Percentiles rank a stretch among this genome's conserved stretches.
These are phyloP conservation scores for silkworm (Bombyx mori) DNA, from an alignment of 1,140 invertebrate species.

Conservation along the genomic window DNA sequence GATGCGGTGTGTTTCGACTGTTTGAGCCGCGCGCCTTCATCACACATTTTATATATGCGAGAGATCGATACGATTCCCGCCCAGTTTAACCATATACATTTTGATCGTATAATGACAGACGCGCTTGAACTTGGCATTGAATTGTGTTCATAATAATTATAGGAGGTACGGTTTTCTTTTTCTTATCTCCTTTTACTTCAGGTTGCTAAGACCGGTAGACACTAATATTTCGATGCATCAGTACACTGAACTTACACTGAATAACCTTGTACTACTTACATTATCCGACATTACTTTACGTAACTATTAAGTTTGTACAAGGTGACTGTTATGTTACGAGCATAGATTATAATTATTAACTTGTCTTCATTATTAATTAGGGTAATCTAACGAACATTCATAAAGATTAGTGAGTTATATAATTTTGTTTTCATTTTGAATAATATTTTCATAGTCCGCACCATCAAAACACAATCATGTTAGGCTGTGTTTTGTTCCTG, in stretches of 20 bases:
- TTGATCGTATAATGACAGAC: conserved; percentile 30
- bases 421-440: too few relatives aligned
- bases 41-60: conserved; percentile 63
- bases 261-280: conserved; percentile 64
- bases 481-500: too few relatives aligned
- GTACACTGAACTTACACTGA: conserved; percentile 21
- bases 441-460: too few relatives aligned
- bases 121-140: conserved; percentile 54
- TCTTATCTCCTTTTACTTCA: too few relatives aligned
- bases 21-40: conserved; percentile 57
- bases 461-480: too few relatives aligned
- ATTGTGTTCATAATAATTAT: not conserved
- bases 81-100: conserved; percentile 57
- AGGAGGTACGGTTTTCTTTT: too few relatives aligned
- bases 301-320: conserved; percentile 21
- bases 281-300: conserved; percentile 33
- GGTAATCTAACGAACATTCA: too few relatives aligned
- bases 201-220: too few relatives aligned
- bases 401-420: too few relatives aligned
- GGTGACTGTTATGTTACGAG: conserved; percentile 1
- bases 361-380: too few relatives aligned
- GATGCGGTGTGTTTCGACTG: conserved; percentile 48
- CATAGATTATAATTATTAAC: too few relatives aligned
- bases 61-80: conserved; percentile 60
- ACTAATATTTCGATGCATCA: too few relatives aligned